Base-by-base conservation (phyloP, 2,888 invertebrate species). In the Tetheella fluctuosa region DNA sequence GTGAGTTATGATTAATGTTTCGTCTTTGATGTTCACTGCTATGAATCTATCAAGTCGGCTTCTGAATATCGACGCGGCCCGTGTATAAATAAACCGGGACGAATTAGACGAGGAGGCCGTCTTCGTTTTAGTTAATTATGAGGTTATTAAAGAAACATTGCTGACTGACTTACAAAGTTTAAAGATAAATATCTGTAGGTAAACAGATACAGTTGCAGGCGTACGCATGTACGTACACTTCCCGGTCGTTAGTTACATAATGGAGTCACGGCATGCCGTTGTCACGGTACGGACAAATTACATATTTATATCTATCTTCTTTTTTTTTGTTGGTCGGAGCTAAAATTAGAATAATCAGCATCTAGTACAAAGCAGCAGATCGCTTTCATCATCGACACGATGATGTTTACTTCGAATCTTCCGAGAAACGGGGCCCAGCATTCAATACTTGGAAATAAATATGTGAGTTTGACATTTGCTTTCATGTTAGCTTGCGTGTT, bases 371-470 rank as follows among this genome's bases (percentile, higher is more conserved):
- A 93, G 93, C 86, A 84, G 81, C 88, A 88, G 88, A 90, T 91
- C 90, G 91, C 93, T 93, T 93, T 93, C 92, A 93, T 93, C 93
- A 93, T 92, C 91, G 93, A 93, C 92, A 91, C 78, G 88, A 85
- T 88, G 88, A 87, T 93, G 92, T 93, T 92, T 93, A 92, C 89
- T 83, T 80, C 83, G 86, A 79, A 84, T 85, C 85, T 93, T 92
- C 92, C 82, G 82, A 90, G 92, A 93, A 48, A 92, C 75, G 87
- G 84, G 79, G 83, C 83, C 82, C 88, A 85, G 82, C 86, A 89
- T 93, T 91, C 93, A 91, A 93, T 93, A 93, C 93, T 91, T 89
- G 91, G 93, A 93, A 93, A 92, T 93, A 93, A 91, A 93, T 93
- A 91, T 91, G 91, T 91, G 90, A 90, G 90, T 90, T 93, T 93